These are phyloP conservation scores for Mergus octosetaceus DNA, from an alignment of 2,797 vertebrate species.

Conservation along the genomic window DNA sequence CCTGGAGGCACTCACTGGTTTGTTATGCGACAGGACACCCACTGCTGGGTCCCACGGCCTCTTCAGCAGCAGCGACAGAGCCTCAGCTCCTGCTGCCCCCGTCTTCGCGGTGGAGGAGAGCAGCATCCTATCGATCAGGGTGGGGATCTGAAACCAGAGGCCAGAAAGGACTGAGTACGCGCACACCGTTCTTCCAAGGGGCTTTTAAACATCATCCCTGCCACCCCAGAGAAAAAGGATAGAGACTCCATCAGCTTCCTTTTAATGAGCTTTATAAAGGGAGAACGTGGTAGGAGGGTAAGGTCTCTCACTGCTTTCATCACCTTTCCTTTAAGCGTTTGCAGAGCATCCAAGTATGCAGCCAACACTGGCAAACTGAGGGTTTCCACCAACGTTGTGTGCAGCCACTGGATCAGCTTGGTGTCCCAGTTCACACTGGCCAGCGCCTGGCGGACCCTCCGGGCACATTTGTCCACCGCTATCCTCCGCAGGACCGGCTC, in stretches of 20 bases:
- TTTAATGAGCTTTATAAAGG: rapidly evolving
- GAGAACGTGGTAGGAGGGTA: rapidly evolving
- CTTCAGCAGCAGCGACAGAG: constrained; percentile 93
- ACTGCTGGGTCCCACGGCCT: constrained; percentile 98
- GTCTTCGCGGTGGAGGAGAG: constrained; percentile 89
- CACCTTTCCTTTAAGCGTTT: constrained; percentile 98
- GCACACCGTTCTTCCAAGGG: rapidly evolving
- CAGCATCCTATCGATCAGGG: constrained; percentile 95
- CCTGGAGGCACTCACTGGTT: constrained; percentile 83
- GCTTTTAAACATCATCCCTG: not conserved
- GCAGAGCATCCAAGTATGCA: constrained; percentile 95
- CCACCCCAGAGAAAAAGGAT: not conserved
- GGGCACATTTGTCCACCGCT: constrained; percentile 95
- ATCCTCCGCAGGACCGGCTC: constrained; percentile 93
- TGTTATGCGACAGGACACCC: constrained; percentile 96
- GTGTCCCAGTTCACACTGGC: constrained; percentile 94
- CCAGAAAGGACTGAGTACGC: not conserved
- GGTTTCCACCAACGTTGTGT: constrained; percentile 92
- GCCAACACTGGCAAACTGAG: constrained; percentile 94
- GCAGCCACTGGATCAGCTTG: constrained; percentile 96
- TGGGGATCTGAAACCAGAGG: constrained; percentile 84
- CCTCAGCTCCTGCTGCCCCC: constrained; percentile 90
- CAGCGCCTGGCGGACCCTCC: constrained; percentile 93
- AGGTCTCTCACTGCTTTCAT: not conserved
- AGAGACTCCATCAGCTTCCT: not conserved